A percentile compares a stretch with the other conserved stretches of the same genome.
Evolutionary conservation across 2,888 invertebrate genomes (phyloP).

Genomic region (Sylvicola cinctus): DNA sequence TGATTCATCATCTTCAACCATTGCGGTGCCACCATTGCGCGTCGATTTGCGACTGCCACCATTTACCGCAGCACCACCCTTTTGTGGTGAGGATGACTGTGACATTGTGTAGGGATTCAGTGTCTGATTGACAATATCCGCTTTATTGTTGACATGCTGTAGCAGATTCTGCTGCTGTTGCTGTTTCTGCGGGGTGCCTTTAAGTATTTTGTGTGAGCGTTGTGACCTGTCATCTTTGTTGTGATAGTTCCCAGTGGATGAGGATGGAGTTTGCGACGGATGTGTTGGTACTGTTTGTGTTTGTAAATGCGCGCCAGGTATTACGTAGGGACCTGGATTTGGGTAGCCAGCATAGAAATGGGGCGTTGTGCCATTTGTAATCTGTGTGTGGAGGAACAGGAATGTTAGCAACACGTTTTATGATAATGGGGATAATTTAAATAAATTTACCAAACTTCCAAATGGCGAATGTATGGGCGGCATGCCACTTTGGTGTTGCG

Average conservation of each 20-base stretch:
- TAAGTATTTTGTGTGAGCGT: constrained; percentile 53
- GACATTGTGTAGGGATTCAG: constrained; percentile 12
- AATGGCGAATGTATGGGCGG: constrained; percentile 37
- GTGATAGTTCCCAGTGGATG: constrained; percentile 37
- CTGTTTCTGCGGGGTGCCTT: constrained; percentile 51
- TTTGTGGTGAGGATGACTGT: constrained; percentile 39
- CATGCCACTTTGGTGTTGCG: constrained; percentile 28
- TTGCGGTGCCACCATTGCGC: constrained; percentile 38
- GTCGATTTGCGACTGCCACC: constrained; percentile 28
- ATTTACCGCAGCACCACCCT: constrained; percentile 34
- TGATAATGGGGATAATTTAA: background rate
- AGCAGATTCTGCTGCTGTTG: constrained; percentile 36
- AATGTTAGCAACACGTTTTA: background rate
- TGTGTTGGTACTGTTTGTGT: constrained; percentile 28
- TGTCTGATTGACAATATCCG: too few species aligned
- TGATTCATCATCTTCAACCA: constrained; percentile 62
- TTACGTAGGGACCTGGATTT: constrained; percentile 27
- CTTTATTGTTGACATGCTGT: background rate
- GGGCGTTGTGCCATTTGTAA: constrained; percentile 47
- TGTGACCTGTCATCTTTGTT: constrained; percentile 66
- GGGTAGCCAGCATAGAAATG: constrained; percentile 39
- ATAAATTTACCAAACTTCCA: constrained; percentile 29
- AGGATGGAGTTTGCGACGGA: constrained; percentile 45
- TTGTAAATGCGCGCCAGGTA: constrained; percentile 20
- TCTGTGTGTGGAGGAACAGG: constrained; percentile 28